Evolutionary conservation across 2,113 vertebrate species (phyloP), one percentile per base, ranked within the genome.

Genomic region (Numenius arquata): DNA sequence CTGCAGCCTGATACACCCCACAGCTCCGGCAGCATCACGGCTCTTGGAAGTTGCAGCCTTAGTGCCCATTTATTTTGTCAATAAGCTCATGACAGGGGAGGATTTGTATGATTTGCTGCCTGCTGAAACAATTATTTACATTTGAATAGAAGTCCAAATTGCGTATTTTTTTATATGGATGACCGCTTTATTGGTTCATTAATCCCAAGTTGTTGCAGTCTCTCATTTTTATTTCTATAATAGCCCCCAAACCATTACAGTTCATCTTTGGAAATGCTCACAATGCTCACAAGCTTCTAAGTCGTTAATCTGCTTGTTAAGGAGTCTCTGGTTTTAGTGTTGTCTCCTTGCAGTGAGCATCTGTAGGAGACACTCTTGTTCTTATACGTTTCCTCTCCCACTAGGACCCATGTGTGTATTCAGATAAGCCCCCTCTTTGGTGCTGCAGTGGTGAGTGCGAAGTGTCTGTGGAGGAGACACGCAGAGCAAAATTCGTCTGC

Each of bases 141-240:
- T 95, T 74, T 85, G 89, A 97, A 93, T 76, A 59, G 88, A 90
- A 86, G 68, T 88, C 40, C 65, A 87, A 81, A 96, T 94, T 47
- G 62, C 53, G 1, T 78, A 47, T 29, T 91, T 94, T 88, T 81
- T 82, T 20, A 3, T 77, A 18, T 56, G 91, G 91, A 52, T 68
- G 83, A 90, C 75, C 21, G 47, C 72, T 90, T 96, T 89, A 94
- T 86, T 63, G 85, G 73, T 76, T 93, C 90, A 91, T 96, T 95
- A 95, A 88, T 86, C 50, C 40, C n/a, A 77, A 76, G 22, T 47
- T 90, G 23, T 62, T 89, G 74, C 76, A 74, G 45, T 55, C n/a
- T 59, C 70, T 79, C 43, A 86, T 89, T 77, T 76, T 29, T 94
- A 76, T 84, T 88, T 75, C 70, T 72, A 6, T 92, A 62, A 80